Evolutionary conservation across 2,113 vertebrate genomes (phyloP), one percentile per base, ranked within the genome.

Genomic region (Neogale vison): DNA sequence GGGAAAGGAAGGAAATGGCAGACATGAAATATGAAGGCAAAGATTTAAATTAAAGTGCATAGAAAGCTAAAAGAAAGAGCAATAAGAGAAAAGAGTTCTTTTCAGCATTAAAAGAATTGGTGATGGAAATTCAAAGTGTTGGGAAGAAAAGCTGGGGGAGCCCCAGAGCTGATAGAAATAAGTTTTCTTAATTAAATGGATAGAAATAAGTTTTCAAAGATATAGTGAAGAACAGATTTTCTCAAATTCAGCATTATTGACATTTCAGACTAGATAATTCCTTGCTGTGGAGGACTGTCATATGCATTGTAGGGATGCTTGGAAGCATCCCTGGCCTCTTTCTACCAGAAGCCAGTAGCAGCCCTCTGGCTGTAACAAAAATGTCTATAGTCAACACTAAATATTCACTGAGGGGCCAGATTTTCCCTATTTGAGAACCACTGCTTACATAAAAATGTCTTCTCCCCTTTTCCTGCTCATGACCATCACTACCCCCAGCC

Each of bases 401-500:
- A 52, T 65, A 23, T 59, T 84, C 39, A 12, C 29, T 50, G 39
- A 89, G 24, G 6, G 4, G 18, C 14, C 26, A 55, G 21, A 69
- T 12, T 42, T 57, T 59, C 45, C 61, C 61, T 6, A 8, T 9
- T 3, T 18, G 4, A 85, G 45, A 67, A 55, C 0, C 59, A n/a
- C 4, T 80, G 21, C 34, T 94, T 88, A 29, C 67, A 83, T 88
- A 23, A 52, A 87, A 85, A 76, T 18, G 23, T 21, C 24, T 77
- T 76, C 23, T 24, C 47, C 24, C 9, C 1, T 80, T 91, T 39
- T 42, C 1, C 9, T 57, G 4, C 26, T 18, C 15, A 15, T 42
- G 11, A 57, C 1, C 1, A 13, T 23, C 29, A 2, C 9, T 34
- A 12, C 31, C 2, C 3, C 6, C 4, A 1, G 3, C 20, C 11